Base-by-base conservation (phyloP, 2,888 invertebrate species). In the Lasioglossum malachurum region DNA sequence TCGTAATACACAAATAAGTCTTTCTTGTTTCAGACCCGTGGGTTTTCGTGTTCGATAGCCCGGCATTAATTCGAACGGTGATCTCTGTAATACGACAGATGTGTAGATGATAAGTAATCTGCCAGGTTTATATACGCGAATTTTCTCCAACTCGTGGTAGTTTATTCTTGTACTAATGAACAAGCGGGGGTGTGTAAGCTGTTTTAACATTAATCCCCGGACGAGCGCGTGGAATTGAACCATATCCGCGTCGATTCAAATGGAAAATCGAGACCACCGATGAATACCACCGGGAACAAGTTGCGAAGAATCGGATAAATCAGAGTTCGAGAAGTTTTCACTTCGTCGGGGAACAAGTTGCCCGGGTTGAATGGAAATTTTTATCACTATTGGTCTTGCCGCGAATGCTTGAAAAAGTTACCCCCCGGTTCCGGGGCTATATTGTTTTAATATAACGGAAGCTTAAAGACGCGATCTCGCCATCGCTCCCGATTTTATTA, bases 381-480 rank as follows among this genome's bases (percentile, higher is more conserved):
- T 38, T 35, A 38, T 69, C 38, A 2, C 71, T n/a, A 41, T 71
- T 41, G 41, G 41, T 41, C 71, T 71, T n/a, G 71, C 23, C 69
- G 41, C 4, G 69, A 69, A 71, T n/a, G 41, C 71, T 23, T 41
- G 41, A n/a, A 71, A 71, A 71, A 71, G n/a, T 71, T 71, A 41
- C 0, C 5, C 4, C 4, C 12, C 41, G n/a, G 23, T 23, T 71
- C 5, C 0, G 16, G 1, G 64, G 19, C 31, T n/a, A 71, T 71
- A 71, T 71, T 71, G 41, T 71, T 71, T 71, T 71, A 71, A 71
- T 71, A 41, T n/a, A 41, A 41, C 71, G 41, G 71, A 38, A 71
- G 71, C 71, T 71, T 41, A 71, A 38, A 38, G 41, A 41, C n/a
- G 12, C 41, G 38, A 71, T 41, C n/a, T 41, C n/a, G 14, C n/a